Base-by-base conservation (phyloP, 2,888 invertebrate genomes). In the Acanthosoma haemorrhoidale region DNA sequence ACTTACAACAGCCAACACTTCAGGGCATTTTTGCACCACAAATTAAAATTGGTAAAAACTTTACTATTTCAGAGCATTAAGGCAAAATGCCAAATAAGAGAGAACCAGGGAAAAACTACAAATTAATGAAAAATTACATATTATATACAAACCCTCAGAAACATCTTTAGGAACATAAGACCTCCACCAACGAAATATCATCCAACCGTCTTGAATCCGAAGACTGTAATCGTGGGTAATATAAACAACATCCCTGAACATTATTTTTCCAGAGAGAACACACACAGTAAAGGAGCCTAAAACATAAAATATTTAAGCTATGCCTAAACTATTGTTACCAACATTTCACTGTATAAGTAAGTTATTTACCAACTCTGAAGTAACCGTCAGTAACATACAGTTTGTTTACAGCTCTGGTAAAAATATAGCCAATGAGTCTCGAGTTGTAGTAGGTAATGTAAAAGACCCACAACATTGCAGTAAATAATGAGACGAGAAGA, bases 161-260 rank as follows among this genome's bases (percentile, higher is more conserved):
- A 94, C 91, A 84, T 95, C 94, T 81, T 94, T 95, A 61, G 94
- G 94, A 64, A 95, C 90, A 80, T 96, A 96, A 36, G 94, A 91
- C 74, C 94, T 85, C 98, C 98, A 99, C 94, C 96, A 99, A 63
- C 96, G 86, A 82, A 99, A 98, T 81, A 97, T 94, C 74, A 96
- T 84, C 85, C 95, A 96, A 2, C 97, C 98, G 83, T 98, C 97
- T 80, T 96, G 96, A 74, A 96, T 88, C 74, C 96, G 86, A 43
- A 96, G 81, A 34, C 94, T 91, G 80, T 91, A 96, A 83, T 99
- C 97, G 78, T 93, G 91, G 74, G 92, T 95, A 72, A 96, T 91
- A 78, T 93, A 96, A 68, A 93, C 90, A 76, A 98, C 88, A 82
- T 98, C 96, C 70, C 96, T 86, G 80, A 98, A 96, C 97, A 98